Evolutionary conservation across 2,888 invertebrate genomes (phyloP), one percentile per base, ranked within the genome.

Genomic region (Volucella bombylans): DNA sequence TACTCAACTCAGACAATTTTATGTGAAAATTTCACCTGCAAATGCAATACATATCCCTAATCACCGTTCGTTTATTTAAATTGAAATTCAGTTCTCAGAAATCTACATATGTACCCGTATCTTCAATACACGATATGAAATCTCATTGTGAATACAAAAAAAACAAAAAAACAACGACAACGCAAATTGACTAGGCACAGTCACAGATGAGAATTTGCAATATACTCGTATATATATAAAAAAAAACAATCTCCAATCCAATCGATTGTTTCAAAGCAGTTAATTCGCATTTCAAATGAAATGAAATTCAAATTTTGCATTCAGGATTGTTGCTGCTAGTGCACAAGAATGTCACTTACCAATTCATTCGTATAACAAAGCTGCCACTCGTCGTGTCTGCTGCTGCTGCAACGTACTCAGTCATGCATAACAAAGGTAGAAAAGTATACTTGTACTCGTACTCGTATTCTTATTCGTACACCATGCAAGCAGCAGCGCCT

Each of bases 341-440:
- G 79, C 62, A 64, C 18, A 83, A 79, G 79, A 83, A 83, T 83
- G 82, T 79, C 69, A 73, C 73, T 79, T 67, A 83, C 79, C 79
- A 65, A 83, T 64, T 69, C 79, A 79, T 74, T 57, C 65, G 69
- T 64, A 59, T 12, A 38, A 49, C 67, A 72, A 72, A 73, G 67
- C 61, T 49, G 8, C 54, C 50, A 62, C 18, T 47, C 15, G 15
- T 12, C 10, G 50, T 45, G 18, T 1, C 18, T 23, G 18, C 18
- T 23, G 18, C 38, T 50, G 14, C 41, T 50, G 12, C 23, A 54
- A 50, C n/a, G 15, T 69, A 65, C 55, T 59, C 59, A 83, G 68
- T 79, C 82, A 71, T 69, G 73, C 74, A 79, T 65, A 69, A 59
- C 79, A 64, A 83, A 79, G 47, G 64, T 49, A 72, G 18, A 61